Evolutionary conservation across 2,888 invertebrate genomes (phyloP), one percentile per base, ranked within the genome.

Genomic region (Pristionchus entomophagus): DNA sequence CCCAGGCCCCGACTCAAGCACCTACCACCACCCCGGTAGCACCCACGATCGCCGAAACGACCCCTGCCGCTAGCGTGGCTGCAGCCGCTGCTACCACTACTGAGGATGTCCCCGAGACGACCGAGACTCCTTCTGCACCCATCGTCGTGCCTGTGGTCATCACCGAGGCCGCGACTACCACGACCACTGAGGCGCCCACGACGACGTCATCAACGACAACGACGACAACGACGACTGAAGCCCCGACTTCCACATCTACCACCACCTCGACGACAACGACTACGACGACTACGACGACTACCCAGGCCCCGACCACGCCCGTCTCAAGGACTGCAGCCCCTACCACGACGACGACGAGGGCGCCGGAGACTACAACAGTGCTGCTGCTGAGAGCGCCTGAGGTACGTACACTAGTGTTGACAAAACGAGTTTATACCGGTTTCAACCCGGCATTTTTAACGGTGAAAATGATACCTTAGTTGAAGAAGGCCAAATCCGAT

Each of bases 221-320:
- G 35, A 69, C 80, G 22, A 82, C 82, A 8, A 82, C 82, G 29
- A 84, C 84, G 22, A 69, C 41, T 59, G n/a, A 59, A 26, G 29
- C 59, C 5, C 22, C 59, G 12, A 69, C 77, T 17, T n/a, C 80
- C 8, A 81, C 80, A 0, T n/a, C 80, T 14, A 81, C 80, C 22
- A 53, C 80, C 3, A 35, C 80, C 0, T 59, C 82, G 2, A 82
- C 82, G 19, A 84, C 84, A 17, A 65, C 45, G 12, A 49, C 83
- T 0, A 49, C 65, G 35, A 69, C 84, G 14, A n/a, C 84, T 22
- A 35, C 65, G 29, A 32, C 84, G 6, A 84, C 49, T 32, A 73
- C 73, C 10, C 10, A 35, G 26, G 38, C 51, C 14, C 22, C 32
- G 26, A 51, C 32, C 32, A 51, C 49, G 38, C 29, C 41, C 53